Conservation (phyloP, 2,888 invertebrate species). For the Tanypteryx hageni region DNA sequence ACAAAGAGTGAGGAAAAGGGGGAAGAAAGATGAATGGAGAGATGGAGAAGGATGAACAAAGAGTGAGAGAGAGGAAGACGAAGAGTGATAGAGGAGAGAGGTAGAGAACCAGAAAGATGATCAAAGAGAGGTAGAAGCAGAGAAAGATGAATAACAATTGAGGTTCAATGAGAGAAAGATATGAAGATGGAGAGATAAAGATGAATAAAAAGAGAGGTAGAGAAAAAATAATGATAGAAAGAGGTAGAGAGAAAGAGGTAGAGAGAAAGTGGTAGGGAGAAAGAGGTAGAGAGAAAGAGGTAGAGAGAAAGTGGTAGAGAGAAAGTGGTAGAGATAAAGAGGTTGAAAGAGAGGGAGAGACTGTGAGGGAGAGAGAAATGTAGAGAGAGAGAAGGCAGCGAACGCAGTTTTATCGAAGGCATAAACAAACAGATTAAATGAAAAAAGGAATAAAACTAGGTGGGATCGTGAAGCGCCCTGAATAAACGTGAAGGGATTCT, state of each 20-base stretch:
- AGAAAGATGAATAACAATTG: background rate
- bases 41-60: background rate
- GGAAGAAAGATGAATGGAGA: background rate
- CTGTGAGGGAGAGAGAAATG: background rate
- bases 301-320: background rate
- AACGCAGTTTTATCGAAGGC: constrained; percentile 22
- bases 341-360: background rate
- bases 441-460: background rate
- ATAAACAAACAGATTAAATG: constrained; percentile 51
- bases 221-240: background rate
- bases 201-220: background rate
- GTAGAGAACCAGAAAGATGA: background rate
- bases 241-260: background rate
- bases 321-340: background rate
- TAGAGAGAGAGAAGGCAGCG: background rate
- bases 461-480: constrained; percentile 47
- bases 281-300: background rate
- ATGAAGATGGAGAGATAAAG: background rate
- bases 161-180: background rate
- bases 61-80: background rate
- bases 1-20: no score
- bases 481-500: constrained; percentile 53
- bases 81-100: background rate
- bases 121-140: background rate
- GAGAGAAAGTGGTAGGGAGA: background rate